Base-by-base conservation (phyloP, 1,140 invertebrate species). In the Agraylea sexmaculata region DNA sequence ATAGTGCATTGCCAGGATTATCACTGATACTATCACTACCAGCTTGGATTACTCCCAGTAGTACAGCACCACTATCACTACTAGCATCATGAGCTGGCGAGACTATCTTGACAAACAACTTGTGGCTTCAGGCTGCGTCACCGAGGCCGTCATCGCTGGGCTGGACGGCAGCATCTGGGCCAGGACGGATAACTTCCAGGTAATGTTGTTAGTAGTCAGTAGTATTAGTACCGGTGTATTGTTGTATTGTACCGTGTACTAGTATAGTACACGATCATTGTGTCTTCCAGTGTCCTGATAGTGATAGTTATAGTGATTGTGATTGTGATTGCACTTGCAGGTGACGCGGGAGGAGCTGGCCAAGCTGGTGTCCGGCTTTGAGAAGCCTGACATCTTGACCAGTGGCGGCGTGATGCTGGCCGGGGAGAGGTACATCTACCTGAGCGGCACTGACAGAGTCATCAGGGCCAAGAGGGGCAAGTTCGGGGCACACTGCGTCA, bases 61-160 rank as follows among this genome's bases (percentile, higher is more conserved):
- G n/a, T n/a, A n/a, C n/a, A n/a, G n/a, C n/a, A n/a, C n/a, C n/a
- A 20, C 19, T 36, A 16, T 10, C n/a, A 16, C 16, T 36, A 17
- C n/a, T 18, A 36, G n/a, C 39, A 50, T 45, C 60, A 93, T 91
- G 87, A 91, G 87, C 79, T 94, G 89, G 89, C 87, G 93, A 82
- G 86, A 90, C 80, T 94, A 94, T 75, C 86, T 94, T 63, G 88
- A 92, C 73, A 92, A 90, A 75, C 88, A 94, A 73, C 80, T 93
- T 71, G 75, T 92, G 69, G 86, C 86, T 57, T 88, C 86, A 58
- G 80, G 78, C 67, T 89, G 85, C 79, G 85, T 90, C 53, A 83
- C 79, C 65, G 88, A 88, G 76, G 88, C 88, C 52, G 87, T 85
- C 51, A 94, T 93, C 64, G 87, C 84, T 59, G 88, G 88, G 65